Evolutionary conservation across 2,113 vertebrate genomes (phyloP).

Genomic region (pig (Sus scrofa)): DNA sequence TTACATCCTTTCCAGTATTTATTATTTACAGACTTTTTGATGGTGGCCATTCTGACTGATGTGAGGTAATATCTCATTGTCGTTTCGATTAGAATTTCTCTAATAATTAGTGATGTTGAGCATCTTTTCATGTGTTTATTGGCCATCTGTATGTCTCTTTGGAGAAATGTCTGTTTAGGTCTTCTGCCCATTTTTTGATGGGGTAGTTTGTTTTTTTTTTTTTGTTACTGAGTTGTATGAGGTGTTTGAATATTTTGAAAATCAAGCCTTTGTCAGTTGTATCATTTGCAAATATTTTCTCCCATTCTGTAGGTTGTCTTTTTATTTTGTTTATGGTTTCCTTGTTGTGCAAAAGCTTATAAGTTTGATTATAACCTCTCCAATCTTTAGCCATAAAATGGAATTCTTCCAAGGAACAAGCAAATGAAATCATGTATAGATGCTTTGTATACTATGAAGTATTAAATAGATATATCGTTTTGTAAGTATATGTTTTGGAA

Average conservation of each 20-base stretch:
- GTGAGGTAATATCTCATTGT: not conserved
- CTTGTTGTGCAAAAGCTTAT: not conserved
- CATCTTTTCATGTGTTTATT: not conserved
- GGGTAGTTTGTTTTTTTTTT: not conserved
- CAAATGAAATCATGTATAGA: not conserved
- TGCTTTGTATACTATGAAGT: constrained; percentile 14
- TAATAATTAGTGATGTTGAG: not conserved
- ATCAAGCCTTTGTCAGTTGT: not conserved
- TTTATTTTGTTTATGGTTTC: not conserved
- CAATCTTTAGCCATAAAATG: not conserved
- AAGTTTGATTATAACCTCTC: not conserved
- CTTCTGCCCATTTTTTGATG: not conserved
- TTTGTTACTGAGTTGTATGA: not conserved
- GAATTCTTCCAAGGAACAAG: constrained; percentile 22
- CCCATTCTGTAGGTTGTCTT: not conserved
- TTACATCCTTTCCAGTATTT: not conserved
- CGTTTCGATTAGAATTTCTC: not conserved
- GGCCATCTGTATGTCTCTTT: not conserved
- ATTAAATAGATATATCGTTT: constrained; percentile 11
- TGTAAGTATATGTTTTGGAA: constrained; percentile 35
- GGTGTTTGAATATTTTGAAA: not conserved
- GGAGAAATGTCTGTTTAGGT: not conserved
- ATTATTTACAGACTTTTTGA: not conserved
- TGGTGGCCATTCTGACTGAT: not conserved
- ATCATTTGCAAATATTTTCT: not conserved